phyloP scores from a whole-genome alignment of 1,140 invertebrate genomes.

The Cherax destructor region DNA sequence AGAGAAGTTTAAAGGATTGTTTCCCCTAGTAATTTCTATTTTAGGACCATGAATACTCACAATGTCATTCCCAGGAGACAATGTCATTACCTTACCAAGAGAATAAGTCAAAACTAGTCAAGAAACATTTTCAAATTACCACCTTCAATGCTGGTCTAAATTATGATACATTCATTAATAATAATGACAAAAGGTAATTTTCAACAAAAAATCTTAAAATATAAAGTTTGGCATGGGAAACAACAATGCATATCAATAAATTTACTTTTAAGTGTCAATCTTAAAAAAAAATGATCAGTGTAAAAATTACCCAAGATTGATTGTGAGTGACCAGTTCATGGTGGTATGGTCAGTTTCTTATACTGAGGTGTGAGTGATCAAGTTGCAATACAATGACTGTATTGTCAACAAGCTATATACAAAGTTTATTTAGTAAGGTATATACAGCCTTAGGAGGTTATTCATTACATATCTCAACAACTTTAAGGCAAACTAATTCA shows the following conservation, averaged over 20 bases:
- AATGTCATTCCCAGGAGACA: not conserved
- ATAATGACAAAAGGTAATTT: not conserved
- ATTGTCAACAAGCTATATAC: slow-evolving; percentile 27
- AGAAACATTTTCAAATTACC: slow-evolving; percentile 26
- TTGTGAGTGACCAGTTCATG: not conserved
- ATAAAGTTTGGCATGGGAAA: not conserved
- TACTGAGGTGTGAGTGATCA: slow-evolving; percentile 43
- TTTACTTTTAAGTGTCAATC: slow-evolving; percentile 31
- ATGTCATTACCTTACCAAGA: slow-evolving; percentile 13
- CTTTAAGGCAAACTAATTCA: not conserved
- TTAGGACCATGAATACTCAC: not conserved
- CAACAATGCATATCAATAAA: not conserved
- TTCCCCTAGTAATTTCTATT: not conserved
- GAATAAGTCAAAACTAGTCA: slow-evolving; percentile 28
- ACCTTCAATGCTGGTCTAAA: slow-evolving; percentile 4
- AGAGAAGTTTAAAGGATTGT: not conserved
- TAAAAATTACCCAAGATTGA: slow-evolving; percentile 45
- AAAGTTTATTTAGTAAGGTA: slow-evolving; percentile 17
- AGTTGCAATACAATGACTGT: slow-evolving; percentile 22
- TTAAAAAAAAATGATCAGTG: slow-evolving; percentile 19
- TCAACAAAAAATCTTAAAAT: slow-evolving; percentile 6
- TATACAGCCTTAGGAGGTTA: not conserved
- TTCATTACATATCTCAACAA: not conserved
- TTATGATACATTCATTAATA: slow-evolving; percentile 1
- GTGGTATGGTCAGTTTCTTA: slow-evolving; percentile 5